These are phyloP conservation scores for Pseudoips prasinana DNA, from an alignment of 2,888 invertebrate genomes.

Conservation along the genomic window DNA sequence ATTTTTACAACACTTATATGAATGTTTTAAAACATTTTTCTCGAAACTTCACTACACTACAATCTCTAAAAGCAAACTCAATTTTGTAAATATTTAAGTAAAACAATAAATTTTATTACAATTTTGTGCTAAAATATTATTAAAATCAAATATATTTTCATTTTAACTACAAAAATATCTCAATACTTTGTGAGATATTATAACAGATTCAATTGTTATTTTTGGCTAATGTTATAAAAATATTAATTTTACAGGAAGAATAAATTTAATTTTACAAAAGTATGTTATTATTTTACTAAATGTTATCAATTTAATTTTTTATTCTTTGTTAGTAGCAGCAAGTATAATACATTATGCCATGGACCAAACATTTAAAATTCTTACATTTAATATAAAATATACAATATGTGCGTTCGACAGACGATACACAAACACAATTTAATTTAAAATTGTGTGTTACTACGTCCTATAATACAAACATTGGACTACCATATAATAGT, in stretches of 20 bases:
- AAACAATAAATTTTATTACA: no score
- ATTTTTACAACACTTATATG: conserved; percentile 14
- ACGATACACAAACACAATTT: conserved; percentile 36
- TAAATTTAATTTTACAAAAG: no score
- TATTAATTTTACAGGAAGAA: no score
- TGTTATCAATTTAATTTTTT: conserved; percentile 3
- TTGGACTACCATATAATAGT: conserved; percentile 28
- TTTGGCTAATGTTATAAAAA: no score
- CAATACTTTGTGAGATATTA: no score
- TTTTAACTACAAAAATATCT: no score
- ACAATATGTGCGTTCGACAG: conserved; percentile 32
- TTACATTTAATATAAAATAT: conserved; percentile 33
- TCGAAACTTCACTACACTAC: background rate
- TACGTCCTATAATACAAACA: conserved; percentile 31
- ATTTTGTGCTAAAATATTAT: no score
- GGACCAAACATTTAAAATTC: conserved; percentile 32
- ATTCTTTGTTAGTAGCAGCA: conserved; percentile 18
- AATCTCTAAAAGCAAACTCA: background rate
- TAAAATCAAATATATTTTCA: no score
- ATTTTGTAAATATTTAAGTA: background rate
- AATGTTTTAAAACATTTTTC: conserved; percentile 8
- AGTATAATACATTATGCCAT: conserved; percentile 20
- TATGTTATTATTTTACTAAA: conserved; percentile 17
- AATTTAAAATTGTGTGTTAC: conserved; percentile 35
- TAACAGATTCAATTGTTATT: no score